Evolutionary conservation across 2,113 vertebrate species (phyloP).

Genomic region (Sinocyclocheilus maitianheensis): DNA sequence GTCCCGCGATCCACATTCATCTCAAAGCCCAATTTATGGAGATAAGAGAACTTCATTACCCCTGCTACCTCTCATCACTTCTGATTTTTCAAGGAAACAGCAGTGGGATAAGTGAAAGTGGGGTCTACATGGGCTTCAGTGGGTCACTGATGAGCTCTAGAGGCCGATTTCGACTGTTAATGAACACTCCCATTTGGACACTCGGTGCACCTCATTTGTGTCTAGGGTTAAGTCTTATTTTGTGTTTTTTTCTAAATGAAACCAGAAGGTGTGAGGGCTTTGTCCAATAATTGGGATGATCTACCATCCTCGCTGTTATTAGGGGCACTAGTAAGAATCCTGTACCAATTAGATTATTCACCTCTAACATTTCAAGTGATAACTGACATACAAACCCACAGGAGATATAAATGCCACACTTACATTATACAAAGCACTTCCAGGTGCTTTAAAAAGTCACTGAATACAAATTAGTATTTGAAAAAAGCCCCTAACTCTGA

Average conservation of each 20-base stretch:
- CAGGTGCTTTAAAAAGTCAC: conserved; percentile 5
- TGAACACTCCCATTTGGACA: neutral
- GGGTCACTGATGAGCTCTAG: conserved; percentile 11
- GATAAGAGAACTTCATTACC: conserved; percentile 47
- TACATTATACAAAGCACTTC: conserved; percentile 13
- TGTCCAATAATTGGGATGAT: neutral
- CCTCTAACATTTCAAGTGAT: neutral
- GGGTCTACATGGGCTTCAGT: neutral
- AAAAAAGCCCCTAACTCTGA: neutral
- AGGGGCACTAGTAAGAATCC: neutral
- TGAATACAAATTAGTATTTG: conserved; percentile 6
- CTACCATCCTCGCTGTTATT: neutral
- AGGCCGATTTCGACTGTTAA: conserved; percentile 1
- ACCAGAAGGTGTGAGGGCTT: neutral
- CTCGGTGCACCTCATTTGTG: neutral
- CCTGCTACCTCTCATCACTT: conserved; percentile 50
- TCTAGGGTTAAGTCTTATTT: conserved; percentile 8
- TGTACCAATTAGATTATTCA: conserved; percentile 9
- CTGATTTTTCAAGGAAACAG: neutral
- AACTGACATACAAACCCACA: neutral
- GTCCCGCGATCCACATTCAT: conserved; percentile 29
- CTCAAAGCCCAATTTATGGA: conserved; percentile 50
- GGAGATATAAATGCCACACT: conserved; percentile 6
- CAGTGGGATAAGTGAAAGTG: conserved; percentile 1
- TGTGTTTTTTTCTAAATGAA: neutral